Evolutionary conservation across 1,140 invertebrate species (phyloP), one percentile per base, ranked within the genome.

Genomic region (Sycophaga agraensis): DNA sequence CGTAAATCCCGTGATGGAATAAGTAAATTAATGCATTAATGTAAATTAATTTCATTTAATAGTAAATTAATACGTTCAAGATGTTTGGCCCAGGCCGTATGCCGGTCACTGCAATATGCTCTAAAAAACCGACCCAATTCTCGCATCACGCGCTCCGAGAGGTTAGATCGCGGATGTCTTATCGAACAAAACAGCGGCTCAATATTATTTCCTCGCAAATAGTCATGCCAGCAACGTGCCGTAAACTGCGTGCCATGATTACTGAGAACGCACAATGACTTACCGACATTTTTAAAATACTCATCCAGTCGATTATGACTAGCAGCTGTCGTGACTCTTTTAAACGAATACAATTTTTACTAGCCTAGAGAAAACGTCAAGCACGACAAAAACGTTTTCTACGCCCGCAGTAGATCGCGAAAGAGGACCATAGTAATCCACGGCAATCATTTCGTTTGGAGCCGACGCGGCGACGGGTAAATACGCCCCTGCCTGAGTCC

Each of bases 151-250:
- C 75, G 17, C 56, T 77, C 75, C 0, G 73, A 70, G 8, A 68
- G 70, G 43, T 80, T 81, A 1, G 69, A 49, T 49, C 73, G 59
- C 3, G 73, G 74, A 51, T 77, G 72, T 45, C 77, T 72, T 1
- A 74, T n/a, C 0, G 73, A 72, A n/a, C 37, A 11, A 40, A 9
- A 40, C 8, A 40, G 7, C 6, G n/a, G 8, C 6, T 7, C n/a
- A 16, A 40, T n/a, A 40, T n/a, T 16, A 11, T 40, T 16, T 4
- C n/a, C n/a, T 9, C 4, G 7, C 14, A 40, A 34, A 34, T 6
- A 34, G 5, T 34, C 31, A 11, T 11, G 31, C 31, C 31, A 34
- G 31, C 11, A 6, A 34, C 5, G 5, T 34, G 31, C 5, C 11
- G 11, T 34, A 34, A 34, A 34, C 11, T 34, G 31, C 5, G 5